Evolutionary conservation across 2,888 invertebrate genomes (phyloP), one percentile per base, ranked within the genome.

Genomic region (Eretmocerus hayati): DNA sequence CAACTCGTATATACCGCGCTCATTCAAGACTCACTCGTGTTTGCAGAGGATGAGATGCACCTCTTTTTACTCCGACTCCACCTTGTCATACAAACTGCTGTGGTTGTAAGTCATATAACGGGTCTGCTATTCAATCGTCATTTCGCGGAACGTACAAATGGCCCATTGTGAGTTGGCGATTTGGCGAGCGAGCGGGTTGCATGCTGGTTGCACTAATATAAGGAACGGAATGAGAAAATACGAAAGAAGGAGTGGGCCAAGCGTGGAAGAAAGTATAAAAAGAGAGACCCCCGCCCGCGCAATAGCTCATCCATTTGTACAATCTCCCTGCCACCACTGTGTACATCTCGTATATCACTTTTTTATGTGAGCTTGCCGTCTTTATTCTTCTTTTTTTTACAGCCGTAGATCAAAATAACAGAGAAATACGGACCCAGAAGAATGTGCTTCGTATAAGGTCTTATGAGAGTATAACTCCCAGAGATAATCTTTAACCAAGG

Each of bases 91-190:
- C n/a, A n/a, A n/a, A 11, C 26, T 26, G 26, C 26, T 26, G 42
- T 37, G 37, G 41, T 48, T 43, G 43, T 39, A 30, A 36, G 43
- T 48, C 32, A 5, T 36, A n/a, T 35, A 30, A 30, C 47, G 43
- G 48, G n/a, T n/a, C 50, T 42, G 50, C 50, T 50, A 50, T 50
- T 50, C 50, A 51, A 47, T 51, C 51, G 51, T 44, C 44, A 47
- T 47, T 51, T 51, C 51, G 51, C 44, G 41, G 51, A 44, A 51
- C 47, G 51, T 44, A 47, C 51, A 51, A 56, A 56, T 50, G 47
- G 53, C 35, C 53, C 54, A 54, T 55, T 54, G 56, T 56, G 50
- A 51, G 36, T 52, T 33, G 50, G 43, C 54, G 53, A 52, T 57
- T 56, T 54, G 50, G 54, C 52, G 52, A 46, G 47, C n/a, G 26